A percentile compares a stretch with the other conserved stretches of the same genome.
These are phyloP conservation scores for Lepidochrysops patricia DNA, from an alignment of 2,888 invertebrate genomes.

Conservation along the genomic window DNA sequence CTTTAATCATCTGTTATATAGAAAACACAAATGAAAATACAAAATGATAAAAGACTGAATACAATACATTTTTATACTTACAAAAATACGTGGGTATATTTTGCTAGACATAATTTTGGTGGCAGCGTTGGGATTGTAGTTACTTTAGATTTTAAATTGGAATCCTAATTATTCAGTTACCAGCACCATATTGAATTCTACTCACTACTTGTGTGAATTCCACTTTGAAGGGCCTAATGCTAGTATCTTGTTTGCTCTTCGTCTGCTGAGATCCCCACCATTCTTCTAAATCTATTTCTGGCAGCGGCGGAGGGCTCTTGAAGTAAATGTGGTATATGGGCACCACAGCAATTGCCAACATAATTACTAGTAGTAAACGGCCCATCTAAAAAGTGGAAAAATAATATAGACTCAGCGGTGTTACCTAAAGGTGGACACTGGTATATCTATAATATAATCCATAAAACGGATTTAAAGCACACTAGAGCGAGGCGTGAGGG, in stretches of 20 bases:
- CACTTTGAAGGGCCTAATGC: conserved; percentile 76
- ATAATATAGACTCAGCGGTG: neutral
- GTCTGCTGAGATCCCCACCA: conserved; percentile 75
- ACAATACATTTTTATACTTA: no score
- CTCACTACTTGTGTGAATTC: conserved; percentile 73
- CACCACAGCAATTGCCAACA: conserved; percentile 25
- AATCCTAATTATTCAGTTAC: no score
- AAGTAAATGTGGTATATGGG: conserved; percentile 33
- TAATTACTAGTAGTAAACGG: conserved; percentile 27
- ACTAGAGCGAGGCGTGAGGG: no score
- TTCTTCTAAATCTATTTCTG: conserved; percentile 42
- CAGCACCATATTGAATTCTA: no score
- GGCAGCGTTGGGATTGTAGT: no score
- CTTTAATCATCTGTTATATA: conserved; percentile 30
- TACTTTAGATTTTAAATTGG: neutral
- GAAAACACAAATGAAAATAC: neutral
- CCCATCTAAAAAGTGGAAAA: conserved; percentile 42
- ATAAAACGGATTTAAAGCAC: no score
- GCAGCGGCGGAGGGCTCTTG: conserved; percentile 28
- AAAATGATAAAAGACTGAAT: neutral
- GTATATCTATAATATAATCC: no score
- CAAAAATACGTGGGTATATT: no score
- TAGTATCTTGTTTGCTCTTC: conserved; percentile 59
- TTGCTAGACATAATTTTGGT: no score
- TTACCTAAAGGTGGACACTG: no score